Evolutionary conservation across 2,113 vertebrate genomes (phyloP), one percentile per base, ranked within the genome.

Genomic region (Melierax canorus): DNA sequence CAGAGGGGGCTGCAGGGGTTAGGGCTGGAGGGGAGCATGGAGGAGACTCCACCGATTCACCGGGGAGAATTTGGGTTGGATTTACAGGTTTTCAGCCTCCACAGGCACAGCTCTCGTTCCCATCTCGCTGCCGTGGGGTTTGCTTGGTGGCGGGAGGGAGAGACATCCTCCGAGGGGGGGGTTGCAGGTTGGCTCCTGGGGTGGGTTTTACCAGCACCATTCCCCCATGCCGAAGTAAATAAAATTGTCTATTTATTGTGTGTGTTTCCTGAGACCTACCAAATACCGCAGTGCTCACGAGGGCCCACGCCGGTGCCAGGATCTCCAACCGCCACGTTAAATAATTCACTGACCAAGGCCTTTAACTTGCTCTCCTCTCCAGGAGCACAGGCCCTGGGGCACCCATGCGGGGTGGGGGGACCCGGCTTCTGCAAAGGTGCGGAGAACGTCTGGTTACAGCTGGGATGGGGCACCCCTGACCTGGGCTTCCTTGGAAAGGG

Each of bases 311-410:
- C 1, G 0, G 45, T 66, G 97, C 97, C 97, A 95, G 93, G 30
- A 82, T 46, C 94, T 96, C 94, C 80, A 68, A 10, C 56, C 76
- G 6, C 92, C 84, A 5, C 46, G 9, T 71, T 97, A 55, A 97
- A 97, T 97, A 97, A 97, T 96, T 97, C 90, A 97, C 86, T 12
- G 58, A 27, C 23, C 39, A 5, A 14, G 88, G 76, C 66, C 76
- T 78, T 58, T 26, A 13, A 11, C 53, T 50, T 10, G 51, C 29
- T 51, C 53, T 45, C 62, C 15, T 63, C 91, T 68, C 73, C 36
- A 1, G 62, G 20, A 74, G 76, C 45, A 4, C 34, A 5, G 41
- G 66, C 50, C 58, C 59, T 13, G 30, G 60, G 56, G 84, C 53
- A 17, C 45, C 63, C 12, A 1, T 3, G 19, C 0, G 4, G 39